Percentiles rank a stretch among this genome's conserved stretches.
These are phyloP conservation scores for Amblyraja radiata DNA, from an alignment of 2,797 vertebrate species.

Conservation along the genomic window DNA sequence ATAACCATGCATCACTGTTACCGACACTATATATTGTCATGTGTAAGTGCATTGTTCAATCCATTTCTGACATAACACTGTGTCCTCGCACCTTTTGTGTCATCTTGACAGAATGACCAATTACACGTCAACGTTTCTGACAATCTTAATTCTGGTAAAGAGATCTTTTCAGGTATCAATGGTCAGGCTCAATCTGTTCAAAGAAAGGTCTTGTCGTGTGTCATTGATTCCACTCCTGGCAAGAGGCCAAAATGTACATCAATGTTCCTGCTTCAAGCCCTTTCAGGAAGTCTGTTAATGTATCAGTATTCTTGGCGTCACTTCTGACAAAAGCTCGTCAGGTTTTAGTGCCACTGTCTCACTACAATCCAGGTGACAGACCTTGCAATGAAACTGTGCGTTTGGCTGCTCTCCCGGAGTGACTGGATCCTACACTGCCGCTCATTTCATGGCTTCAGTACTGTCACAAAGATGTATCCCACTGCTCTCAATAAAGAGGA, in stretches of 20 bases:
- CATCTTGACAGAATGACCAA: background rate
- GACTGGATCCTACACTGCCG: background rate
- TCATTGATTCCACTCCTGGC: background rate
- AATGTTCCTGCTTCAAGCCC: background rate
- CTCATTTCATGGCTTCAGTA: background rate
- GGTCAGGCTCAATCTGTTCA: background rate
- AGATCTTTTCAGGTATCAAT: background rate
- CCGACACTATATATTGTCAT: background rate
- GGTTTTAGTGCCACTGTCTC: background rate
- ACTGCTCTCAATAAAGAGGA: background rate
- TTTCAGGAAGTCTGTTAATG: background rate
- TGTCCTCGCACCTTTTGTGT: background rate
- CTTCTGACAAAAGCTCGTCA: background rate
- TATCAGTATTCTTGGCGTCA: constrained; percentile 15
- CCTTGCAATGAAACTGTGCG: background rate
- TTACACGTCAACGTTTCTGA: background rate
- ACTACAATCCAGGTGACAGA: background rate
- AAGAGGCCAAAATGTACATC: background rate
- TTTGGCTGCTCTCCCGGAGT: background rate
- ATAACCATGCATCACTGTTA: background rate
- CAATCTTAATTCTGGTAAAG: background rate
- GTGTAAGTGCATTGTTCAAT: background rate
- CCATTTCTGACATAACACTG: background rate
- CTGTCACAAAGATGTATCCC: background rate
- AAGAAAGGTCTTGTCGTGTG: background rate